These are phyloP conservation scores for Spondyliosoma cantharus DNA, from an alignment of 2,797 vertebrate genomes.

Conservation along the genomic window DNA sequence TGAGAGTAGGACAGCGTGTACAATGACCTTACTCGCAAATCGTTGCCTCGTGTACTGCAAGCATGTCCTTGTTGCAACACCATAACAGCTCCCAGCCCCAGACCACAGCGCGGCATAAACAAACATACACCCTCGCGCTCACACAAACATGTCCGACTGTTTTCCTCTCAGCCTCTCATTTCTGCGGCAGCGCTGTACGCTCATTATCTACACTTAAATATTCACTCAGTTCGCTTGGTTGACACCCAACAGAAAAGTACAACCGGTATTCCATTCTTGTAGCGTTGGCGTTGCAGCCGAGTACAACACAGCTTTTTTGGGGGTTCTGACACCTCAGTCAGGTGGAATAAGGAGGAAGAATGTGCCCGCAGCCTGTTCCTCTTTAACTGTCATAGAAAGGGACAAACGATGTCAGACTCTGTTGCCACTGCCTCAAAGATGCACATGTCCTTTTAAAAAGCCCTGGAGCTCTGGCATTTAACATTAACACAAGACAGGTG, in stretches of 20 bases:
- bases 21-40: constrained; percentile 75
- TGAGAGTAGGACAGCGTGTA: constrained; percentile 52
- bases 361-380: constrained; percentile 63
- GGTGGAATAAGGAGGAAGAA: constrained; percentile 62
- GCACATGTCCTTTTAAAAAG: constrained; percentile 74
- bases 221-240: constrained; percentile 42
- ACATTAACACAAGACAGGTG: constrained; percentile 75
- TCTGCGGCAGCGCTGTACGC: constrained; percentile 3
- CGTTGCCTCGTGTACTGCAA: constrained; percentile 66
- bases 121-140: constrained; percentile 34
- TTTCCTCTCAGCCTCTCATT: constrained; percentile 28
- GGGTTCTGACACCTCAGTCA: constrained; percentile 61
- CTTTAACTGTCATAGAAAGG: constrained; percentile 77
- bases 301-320: constrained; percentile 55
- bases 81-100: constrained; percentile 58
- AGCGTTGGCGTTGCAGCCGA: constrained; percentile 16
- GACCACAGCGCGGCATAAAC: constrained; percentile 55
- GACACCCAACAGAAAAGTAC: constrained; percentile 41
- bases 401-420: constrained; percentile 78
- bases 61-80: constrained; percentile 73
- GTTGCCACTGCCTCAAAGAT: constrained; percentile 75
- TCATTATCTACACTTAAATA: constrained; percentile 54
- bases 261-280: constrained; percentile 16
- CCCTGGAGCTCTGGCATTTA: constrained; percentile 71
- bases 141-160: constrained; percentile 28